Conservation (phyloP, 2,113 vertebrate genomes). For the Rattus norvegicus region GRCr8 NC_086037.1:56352501-56353000, state of each 20-base stretch:
- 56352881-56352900: neutral
- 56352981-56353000: neutral
- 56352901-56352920: neutral
- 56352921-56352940: neutral
- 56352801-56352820: neutral
- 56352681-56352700: neutral
- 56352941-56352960: neutral
- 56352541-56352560: neutral
- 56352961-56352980: neutral
- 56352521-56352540: neutral
- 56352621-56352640: neutral
- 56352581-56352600: neutral
- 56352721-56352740: neutral
- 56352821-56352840: neutral
- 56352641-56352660: neutral
- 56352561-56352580: neutral
- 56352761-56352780: neutral
- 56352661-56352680: neutral
- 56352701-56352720: neutral
- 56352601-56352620: neutral
- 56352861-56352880: neutral
- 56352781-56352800: slow-evolving; percentile 1
- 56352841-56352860: neutral
- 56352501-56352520: neutral
- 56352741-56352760: neutral